Base-by-base conservation (phyloP, 2,797 vertebrate species). In the Onychomys torridus region DNA sequence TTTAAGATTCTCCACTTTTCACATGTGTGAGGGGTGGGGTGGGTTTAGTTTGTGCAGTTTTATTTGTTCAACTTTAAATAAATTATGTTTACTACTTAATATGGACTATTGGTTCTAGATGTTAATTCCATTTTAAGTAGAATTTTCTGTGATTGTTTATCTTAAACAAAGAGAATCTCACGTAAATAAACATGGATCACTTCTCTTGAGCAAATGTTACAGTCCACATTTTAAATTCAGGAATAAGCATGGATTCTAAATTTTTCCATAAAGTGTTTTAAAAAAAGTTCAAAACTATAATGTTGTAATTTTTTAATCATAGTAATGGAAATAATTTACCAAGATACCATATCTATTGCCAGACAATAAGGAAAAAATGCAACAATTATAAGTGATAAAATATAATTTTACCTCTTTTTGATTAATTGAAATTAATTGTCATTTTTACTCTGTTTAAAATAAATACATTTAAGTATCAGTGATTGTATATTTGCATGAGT, bases 141-240 rank as follows among this genome's bases (percentile, higher is more conserved):
- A 43, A 21, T 92, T 96, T 89, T 90, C 81, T 65, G 73, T 77
- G 77, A 61, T 88, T 65, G 96, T 94, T 95, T 94, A 95, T 90
- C 21, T 79, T 89, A 86, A 96, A 97, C 88, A 96, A 97, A 96
- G 43, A 92, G 8, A 97, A 88, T 95, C 90, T 96, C 49, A 46
- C 93, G 89, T 89, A 95, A 97, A 93, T 90, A 97, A 96, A 92
- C 73, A 97, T 9, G 23, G 49, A 75, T 86, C 85, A 86, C 19
- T 92, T 91, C 95, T 84, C 85, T 57, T 92, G 63, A 95, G 73
- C 69, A 96, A 97, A 97, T 93, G 85, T 94, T 96, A 95, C 34
- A 83, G 61, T n/a, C 3, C 73, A 95, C 59, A 95, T 79, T 79
- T 89, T 89, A 92, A 95, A 96, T 89, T 92, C 81, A 93, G 34